Evolutionary conservation across 2,113 vertebrate genomes (phyloP).

Genomic region (Onychostoma macrolepis): DNA sequence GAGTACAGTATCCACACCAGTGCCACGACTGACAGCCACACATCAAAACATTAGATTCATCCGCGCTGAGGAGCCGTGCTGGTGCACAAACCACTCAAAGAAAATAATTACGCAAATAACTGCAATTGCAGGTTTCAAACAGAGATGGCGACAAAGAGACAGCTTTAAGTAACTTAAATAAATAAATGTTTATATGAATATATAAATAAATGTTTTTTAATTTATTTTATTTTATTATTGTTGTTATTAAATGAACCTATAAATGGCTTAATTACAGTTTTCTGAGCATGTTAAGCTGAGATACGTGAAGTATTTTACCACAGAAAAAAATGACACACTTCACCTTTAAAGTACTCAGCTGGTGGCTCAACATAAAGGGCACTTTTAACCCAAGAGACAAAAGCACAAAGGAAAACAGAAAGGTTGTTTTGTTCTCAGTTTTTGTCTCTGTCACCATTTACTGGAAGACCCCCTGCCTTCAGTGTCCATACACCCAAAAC

Average conservation of each 20-base stretch:
- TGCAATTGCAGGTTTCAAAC: no score
- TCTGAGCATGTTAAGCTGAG: background rate
- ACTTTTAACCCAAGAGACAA: conserved; percentile 29
- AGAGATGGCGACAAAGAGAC: no score
- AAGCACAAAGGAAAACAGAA: background rate
- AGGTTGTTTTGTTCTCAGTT: conserved; percentile 28
- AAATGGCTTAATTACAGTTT: background rate
- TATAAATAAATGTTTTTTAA: background rate
- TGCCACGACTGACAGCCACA: no score
- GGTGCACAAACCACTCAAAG: no score
- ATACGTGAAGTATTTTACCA: background rate
- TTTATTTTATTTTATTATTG: background rate
- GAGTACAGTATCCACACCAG: no score
- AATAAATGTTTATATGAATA: no score
- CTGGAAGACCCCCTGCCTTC: conserved; percentile 36
- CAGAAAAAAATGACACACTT: background rate
- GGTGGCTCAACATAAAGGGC: background rate
- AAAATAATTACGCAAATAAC: no score
- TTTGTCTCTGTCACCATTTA: conserved; percentile 24
- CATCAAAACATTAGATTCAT: no score
- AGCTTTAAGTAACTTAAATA: no score
- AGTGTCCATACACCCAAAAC: conserved; percentile 17
- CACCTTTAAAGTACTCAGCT: conserved; percentile 17
- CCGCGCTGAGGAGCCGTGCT: no score
- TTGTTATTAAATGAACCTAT: background rate